Evolutionary conservation across 2,113 vertebrate genomes (phyloP).

Genomic region (Lampris megalopsis): DNA sequence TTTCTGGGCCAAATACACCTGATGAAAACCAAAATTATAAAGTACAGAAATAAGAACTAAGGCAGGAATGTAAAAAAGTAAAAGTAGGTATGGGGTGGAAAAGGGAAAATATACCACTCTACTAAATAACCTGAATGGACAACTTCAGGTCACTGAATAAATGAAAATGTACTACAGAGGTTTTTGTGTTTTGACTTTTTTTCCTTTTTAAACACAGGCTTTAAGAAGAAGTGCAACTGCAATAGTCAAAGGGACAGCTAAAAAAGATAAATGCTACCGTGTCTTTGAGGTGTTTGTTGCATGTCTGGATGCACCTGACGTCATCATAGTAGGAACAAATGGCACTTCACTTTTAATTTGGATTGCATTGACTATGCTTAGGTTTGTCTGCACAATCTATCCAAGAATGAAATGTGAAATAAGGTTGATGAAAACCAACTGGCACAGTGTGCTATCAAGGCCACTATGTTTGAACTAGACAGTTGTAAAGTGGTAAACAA

Average conservation of each 20-base stretch:
- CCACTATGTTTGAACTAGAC: conserved; percentile 73
- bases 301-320: conserved; percentile 56
- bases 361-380: conserved; percentile 66
- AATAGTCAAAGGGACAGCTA: conserved; percentile 22
- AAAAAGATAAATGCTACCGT: conserved; percentile 53
- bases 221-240: conserved; percentile 16
- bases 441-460: conserved; percentile 85
- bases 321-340: conserved; percentile 64
- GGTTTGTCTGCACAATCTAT: conserved; percentile 69
- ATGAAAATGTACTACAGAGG: conserved; percentile 2
- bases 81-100: conserved; percentile 10
- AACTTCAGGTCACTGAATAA: conserved; percentile 8
- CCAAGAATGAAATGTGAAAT: conserved; percentile 68
- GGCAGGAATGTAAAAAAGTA: neutral
- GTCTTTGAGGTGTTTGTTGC: conserved; percentile 57
- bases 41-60: conserved; percentile 14
- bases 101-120: conserved; percentile 10
- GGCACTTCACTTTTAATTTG: conserved; percentile 71
- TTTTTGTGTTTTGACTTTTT: too few relatives aligned
- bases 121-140: conserved; percentile 16
- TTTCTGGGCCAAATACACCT: conserved; percentile 38
- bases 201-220: conserved; percentile 6
- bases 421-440: conserved; percentile 58
- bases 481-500: conserved; percentile 39
- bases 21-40: conserved; percentile 18